A percentile compares a stretch with the other conserved stretches of the same genome.
Evolutionary conservation across 2,113 vertebrate genomes (phyloP).

Genomic region (Halcyon senegalensis): DNA sequence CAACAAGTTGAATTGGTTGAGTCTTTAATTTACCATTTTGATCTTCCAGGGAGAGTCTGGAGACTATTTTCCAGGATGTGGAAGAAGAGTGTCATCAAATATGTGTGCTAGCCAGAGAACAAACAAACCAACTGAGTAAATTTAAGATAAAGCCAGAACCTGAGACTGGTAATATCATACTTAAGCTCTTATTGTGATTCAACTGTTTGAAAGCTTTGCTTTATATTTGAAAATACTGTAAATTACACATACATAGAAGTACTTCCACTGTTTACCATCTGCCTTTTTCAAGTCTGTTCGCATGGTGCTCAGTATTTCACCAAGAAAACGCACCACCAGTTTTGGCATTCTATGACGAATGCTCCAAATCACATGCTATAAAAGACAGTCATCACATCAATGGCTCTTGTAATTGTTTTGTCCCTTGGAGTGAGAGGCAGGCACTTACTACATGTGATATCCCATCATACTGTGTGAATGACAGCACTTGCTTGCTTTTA

Average conservation of each 20-base stretch:
- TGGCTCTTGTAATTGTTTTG: constrained; percentile 65
- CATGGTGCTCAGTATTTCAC: constrained; percentile 58
- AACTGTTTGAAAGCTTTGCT: constrained; percentile 70
- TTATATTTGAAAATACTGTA: constrained; percentile 74
- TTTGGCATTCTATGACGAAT: constrained; percentile 64
- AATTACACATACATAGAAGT: constrained; percentile 66
- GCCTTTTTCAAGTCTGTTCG: constrained; percentile 69
- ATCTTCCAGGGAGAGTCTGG: constrained; percentile 84
- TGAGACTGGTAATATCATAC: constrained; percentile 84
- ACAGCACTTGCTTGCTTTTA: constrained; percentile 57
- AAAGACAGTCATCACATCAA: constrained; percentile 62
- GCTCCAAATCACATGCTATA: constrained; percentile 63
- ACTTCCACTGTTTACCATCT: constrained; percentile 68
- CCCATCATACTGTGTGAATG: constrained; percentile 60
- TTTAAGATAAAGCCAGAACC: constrained; percentile 84
- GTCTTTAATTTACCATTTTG: constrained; percentile 62
- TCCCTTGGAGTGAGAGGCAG: constrained; percentile 67
- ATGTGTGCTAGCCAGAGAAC: constrained; percentile 85
- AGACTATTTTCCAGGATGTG: constrained; percentile 86
- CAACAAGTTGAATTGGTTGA: constrained; percentile 12
- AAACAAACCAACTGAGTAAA: constrained; percentile 92
- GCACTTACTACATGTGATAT: constrained; percentile 64
- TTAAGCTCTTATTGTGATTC: constrained; percentile 73
- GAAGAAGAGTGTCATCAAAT: constrained; percentile 94
- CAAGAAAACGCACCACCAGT: constrained; percentile 51